Evolutionary conservation across 2,113 vertebrate genomes (phyloP), one percentile per base, ranked within the genome.

Genomic region (Rostratula benghalensis): DNA sequence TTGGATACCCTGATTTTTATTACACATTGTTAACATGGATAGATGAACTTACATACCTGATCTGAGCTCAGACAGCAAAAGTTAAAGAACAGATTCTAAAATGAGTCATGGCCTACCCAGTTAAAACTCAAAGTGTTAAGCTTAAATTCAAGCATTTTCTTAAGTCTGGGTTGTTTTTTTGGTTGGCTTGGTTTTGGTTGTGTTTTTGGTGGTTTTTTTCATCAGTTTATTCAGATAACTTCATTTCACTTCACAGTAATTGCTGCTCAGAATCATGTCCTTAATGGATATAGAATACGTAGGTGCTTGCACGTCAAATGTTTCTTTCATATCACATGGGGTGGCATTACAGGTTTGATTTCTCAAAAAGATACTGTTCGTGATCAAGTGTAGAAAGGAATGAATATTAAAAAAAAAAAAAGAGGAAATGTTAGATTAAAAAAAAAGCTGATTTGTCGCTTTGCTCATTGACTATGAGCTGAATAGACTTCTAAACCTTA

Each of bases 401-500:
- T 94, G 23, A 83, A 78, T 80, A 51, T 56, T 65, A 41, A 45
- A 69, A 65, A 59, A 93, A 96, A 97, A 96, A 69, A 28, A 30
- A 48, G 45, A 89, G 91, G 95, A 97, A 97, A 96, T 96, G 53
- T 95, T 96, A 86, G n/a, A 94, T 94, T 94, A 41, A 4, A 17
- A 17, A n/a, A 89, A 94, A 96, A 97, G 54, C 95, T 96, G 96
- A 97, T 98, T 96, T 98, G 96, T 97, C 98, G 96, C 91, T 97
- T 97, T 92, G 65, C 85, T 98, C 96, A 95, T 96, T 92, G 96
- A 91, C 71, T 97, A 94, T 89, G 95, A 97, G 93, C 96, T 96
- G 96, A 97, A 97, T 96, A 98, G 97, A 98, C 95, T 91, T 97
- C 98, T 96, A 98, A 97, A 96, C 97, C 98, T 98, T 98, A 98